Evolutionary conservation across 2,797 vertebrate genomes (phyloP).

Genomic region (Carcharodon carcharias): DNA sequence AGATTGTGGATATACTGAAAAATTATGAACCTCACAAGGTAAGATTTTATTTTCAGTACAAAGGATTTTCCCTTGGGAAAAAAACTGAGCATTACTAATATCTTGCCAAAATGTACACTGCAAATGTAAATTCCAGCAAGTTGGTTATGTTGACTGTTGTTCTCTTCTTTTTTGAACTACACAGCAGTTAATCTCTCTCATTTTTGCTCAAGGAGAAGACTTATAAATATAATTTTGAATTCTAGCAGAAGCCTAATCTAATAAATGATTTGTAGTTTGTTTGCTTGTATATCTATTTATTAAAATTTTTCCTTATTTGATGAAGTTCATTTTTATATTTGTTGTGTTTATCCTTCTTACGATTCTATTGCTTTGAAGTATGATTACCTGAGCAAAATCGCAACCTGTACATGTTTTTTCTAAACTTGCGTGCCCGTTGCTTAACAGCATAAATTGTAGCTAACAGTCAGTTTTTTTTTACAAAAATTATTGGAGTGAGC

Average conservation of each 20-base stretch:
- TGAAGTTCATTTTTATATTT: neutral
- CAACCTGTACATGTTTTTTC: neutral
- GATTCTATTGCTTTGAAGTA: neutral
- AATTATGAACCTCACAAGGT: constrained; percentile 30
- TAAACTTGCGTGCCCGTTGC: neutral
- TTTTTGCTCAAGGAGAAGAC: neutral
- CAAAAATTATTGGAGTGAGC: neutral
- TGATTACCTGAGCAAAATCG: neutral
- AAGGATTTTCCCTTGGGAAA: neutral
- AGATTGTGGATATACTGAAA: neutral
- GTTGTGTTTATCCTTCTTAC: neutral
- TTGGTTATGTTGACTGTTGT: neutral
- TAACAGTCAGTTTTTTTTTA: neutral
- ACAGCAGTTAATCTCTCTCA: neutral
- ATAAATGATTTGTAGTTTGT: neutral
- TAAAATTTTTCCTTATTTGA: neutral
- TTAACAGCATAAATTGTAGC: neutral
- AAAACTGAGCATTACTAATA: neutral
- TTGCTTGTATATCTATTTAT: neutral
- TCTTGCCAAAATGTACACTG: neutral
- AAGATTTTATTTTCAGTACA: neutral
- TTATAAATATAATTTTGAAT: neutral
- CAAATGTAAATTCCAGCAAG: neutral
- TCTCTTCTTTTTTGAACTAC: neutral
- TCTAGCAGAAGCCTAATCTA: neutral